Conservation (phyloP, 1,140 invertebrate genomes). For the Euwallacea similis region DNA sequence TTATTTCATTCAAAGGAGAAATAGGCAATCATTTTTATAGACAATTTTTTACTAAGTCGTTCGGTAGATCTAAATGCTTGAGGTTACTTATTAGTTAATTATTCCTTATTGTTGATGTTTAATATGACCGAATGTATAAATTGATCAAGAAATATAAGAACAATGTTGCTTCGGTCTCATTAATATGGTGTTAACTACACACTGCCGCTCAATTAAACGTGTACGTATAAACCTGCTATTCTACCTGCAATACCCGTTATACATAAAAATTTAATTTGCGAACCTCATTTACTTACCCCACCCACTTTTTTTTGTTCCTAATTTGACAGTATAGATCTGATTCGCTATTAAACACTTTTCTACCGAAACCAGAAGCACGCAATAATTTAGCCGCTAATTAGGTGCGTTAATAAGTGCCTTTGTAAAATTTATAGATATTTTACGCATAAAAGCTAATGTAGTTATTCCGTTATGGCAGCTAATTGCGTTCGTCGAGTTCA, state of each 20-base stretch:
- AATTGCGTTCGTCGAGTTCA: too few species aligned
- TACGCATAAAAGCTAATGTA: conserved; percentile 8
- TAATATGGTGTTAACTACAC: too few species aligned
- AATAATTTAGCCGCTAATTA: background rate
- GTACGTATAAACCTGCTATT: background rate
- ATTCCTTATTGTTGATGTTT: too few species aligned
- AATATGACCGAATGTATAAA: too few species aligned
- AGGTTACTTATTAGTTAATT: too few species aligned
- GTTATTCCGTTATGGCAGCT: background rate
- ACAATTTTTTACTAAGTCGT: too few species aligned
- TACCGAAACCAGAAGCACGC: background rate
- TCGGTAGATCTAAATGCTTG: too few species aligned
- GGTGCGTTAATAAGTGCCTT: conserved; percentile 31
- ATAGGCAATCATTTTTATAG: conserved; percentile 8
- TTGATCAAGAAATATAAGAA: too few species aligned
- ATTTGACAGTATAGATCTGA: conserved; percentile 18
- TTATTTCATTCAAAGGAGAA: background rate
- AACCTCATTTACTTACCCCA: background rate
- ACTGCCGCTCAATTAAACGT: too few species aligned
- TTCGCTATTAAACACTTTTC: conserved; percentile 9
- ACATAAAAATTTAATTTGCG: too few species aligned
- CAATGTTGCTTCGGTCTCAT: too few species aligned
- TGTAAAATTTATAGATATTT: conserved; percentile 20
- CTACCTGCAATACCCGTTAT: background rate
- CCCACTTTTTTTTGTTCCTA: conserved; percentile 13